Base-by-base conservation (phyloP, 2,113 vertebrate genomes). In the Petroica traversi region DNA sequence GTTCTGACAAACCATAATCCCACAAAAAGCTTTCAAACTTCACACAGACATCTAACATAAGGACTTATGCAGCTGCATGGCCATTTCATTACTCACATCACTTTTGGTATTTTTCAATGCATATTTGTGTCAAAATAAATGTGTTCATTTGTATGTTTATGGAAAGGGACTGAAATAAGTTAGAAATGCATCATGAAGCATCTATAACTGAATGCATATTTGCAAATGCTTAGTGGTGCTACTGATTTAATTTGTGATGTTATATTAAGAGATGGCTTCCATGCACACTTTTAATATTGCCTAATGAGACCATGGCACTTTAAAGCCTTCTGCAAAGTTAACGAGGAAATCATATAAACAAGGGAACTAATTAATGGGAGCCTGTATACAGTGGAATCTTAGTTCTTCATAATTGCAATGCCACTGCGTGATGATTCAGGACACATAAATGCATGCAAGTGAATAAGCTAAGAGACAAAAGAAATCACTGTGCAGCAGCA, bases 141-240 rank as follows among this genome's bases (percentile, higher is more conserved):
- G 31, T 33, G 25, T 73, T 79, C 25, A 61, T 88, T 83, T 61
- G 33, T 81, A 59, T 68, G 45, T 75, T 89, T 88, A 68, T 94
- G 45, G 57, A 43, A 95, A 80, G n/a, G 29, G 58, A 85, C 83
- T 76, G 82, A 93, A 89, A 75, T 64, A 89, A 91, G 74, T 90
- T 59, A 76, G 54, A 85, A 89, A 83, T 58, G 31, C 69, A 83
- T 88, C 41, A 15, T 10, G n/a, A n/a, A 78, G 28, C 40, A 41
- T 62, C 25, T 67, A 5, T 28, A 72, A 48, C 17, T 63, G 73
- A 84, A 77, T 12, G 5, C 5, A 5, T 71, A 51, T 72, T 78
- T 94, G 43, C 4, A 81, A 75, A 76, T 63, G 20, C 34, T 91
- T 66, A 66, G 31, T 52, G 25, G 3, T 36, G 15, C 8, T 64